Evolutionary conservation across 2,113 vertebrate species (phyloP), one percentile per base, ranked within the genome.

Genomic region (Theristicus caerulescens): DNA sequence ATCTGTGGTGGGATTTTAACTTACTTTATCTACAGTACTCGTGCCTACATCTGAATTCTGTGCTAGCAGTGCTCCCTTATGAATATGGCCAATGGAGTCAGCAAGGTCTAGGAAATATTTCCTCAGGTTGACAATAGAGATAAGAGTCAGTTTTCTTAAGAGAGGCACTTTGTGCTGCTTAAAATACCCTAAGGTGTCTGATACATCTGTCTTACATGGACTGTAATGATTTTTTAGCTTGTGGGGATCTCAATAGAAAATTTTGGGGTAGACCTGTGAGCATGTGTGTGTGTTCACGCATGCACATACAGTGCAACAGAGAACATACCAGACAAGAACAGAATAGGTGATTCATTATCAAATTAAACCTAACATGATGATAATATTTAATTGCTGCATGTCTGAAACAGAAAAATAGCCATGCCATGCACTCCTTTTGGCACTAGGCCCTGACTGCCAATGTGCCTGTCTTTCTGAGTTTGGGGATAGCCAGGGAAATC

Each of bases 261-360:
- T 40, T 49, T 67, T 51, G 6, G 5, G 7, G 13, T 57, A 81
- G 54, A 17, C 4, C 2, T 67, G 7, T 51, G 58, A 6, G 18
- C 4, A 3, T 10, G 14, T 8, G 7, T 71, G 49, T 36, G 16
- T 22, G 52, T 11, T 13, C 8, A 4, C 2, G 20, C 8, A 9
- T 21, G 15, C 26, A 67, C 21, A 29, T 16, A 38, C 25, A 27
- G 11, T 32, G 21, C 32, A 79, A 52, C 11, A 44, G 20, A 61
- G 59, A 44, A 14, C 5, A 10, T n/a, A 58, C 9, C 34, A 74
- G 18, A 40, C 7, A 42, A n/a, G 25, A 79, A 46, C 4, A 64
- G 32, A 73, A 64, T 13, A 67, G 34, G 13, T 54, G 11, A 52
- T 47, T 70, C 55, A 42, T 65, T 54, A 34, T 32, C 25, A 74